Percentiles rank a stretch among this genome's conserved stretches.
Conservation (phyloP, 2,797 vertebrate genomes). For the Setipinna tenuifilis region DNA sequence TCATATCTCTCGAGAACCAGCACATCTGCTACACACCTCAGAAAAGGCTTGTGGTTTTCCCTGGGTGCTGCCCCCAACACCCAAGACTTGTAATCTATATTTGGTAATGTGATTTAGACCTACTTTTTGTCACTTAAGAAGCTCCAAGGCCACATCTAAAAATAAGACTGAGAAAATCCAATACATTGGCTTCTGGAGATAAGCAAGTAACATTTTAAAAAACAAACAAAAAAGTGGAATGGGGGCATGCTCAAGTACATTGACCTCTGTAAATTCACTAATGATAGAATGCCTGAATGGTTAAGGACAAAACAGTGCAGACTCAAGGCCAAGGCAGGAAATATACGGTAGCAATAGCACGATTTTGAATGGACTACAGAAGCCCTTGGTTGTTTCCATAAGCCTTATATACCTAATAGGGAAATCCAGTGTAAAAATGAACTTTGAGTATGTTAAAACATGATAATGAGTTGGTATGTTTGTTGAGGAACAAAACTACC, state of each 20-base stretch:
- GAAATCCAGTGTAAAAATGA: no score
- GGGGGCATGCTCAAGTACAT: not conserved
- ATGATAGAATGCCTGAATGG: not conserved
- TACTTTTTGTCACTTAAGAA: conserved; percentile 22
- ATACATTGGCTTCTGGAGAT: not conserved
- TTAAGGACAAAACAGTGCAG: not conserved
- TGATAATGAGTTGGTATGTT: no score
- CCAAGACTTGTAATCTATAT: conserved; percentile 39
- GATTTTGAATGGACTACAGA: not conserved
- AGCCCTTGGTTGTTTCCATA: not conserved
- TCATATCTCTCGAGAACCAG: conserved; percentile 30
- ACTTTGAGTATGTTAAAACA: no score
- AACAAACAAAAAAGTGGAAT: not conserved
- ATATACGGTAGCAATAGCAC: not conserved
- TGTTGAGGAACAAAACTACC: no score
- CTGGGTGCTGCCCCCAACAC: not conserved
- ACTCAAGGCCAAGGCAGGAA: not conserved
- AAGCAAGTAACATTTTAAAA: not conserved
- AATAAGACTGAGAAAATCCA: conserved; percentile 30
- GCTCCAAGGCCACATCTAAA: not conserved
- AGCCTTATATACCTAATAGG: conserved; percentile 49
- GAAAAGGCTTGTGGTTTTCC: conserved; percentile 44
- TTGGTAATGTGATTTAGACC: conserved; percentile 33
- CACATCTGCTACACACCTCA: conserved; percentile 36
- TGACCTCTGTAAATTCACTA: not conserved